Conservation (phyloP, 1,140 invertebrate species). For the Zaprionus davidi region DNA sequence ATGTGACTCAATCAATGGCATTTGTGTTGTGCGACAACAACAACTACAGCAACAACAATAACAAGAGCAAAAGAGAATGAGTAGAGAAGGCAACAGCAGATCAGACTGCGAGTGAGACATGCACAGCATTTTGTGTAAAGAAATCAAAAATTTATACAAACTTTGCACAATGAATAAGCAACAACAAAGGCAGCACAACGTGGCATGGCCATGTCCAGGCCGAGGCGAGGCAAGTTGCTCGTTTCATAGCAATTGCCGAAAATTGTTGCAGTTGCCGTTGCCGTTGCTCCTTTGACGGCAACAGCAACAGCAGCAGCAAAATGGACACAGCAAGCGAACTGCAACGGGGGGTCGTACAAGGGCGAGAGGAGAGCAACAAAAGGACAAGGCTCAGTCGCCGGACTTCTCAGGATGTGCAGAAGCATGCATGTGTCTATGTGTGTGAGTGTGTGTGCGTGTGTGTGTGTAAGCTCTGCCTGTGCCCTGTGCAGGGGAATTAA, state of each 20-base stretch:
- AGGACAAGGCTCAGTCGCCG: constrained; percentile 52
- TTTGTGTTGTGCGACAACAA: constrained; percentile 71
- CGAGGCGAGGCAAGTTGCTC: constrained; percentile 33
- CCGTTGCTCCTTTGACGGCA: constrained; percentile 52
- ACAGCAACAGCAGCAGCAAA: constrained; percentile 37
- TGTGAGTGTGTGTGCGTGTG: constrained; percentile 17
- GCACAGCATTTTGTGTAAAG: constrained; percentile 82
- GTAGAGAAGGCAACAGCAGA: constrained; percentile 50
- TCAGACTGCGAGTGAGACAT: constrained; percentile 68
- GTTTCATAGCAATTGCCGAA: constrained; percentile 75
- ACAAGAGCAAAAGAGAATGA: constrained; percentile 6
- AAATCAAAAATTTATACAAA: constrained; percentile 83
- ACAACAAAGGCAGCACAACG: constrained; percentile 62
- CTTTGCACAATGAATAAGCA: constrained; percentile 82
- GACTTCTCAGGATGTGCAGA: constrained; percentile 56
- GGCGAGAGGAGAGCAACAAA: constrained; percentile 48
- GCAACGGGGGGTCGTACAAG: constrained; percentile 47
- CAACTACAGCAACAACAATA: constrained; percentile 6
- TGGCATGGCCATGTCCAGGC: constrained; percentile 48
- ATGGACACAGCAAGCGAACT: constrained; percentile 50
- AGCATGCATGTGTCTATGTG: constrained; percentile 21
- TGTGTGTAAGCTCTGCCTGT: constrained; percentile 15
- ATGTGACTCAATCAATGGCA: constrained; percentile 82
- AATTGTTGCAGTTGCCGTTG: constrained; percentile 66
- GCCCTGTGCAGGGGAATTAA: constrained; percentile 62